phyloP scores from a whole-genome alignment of 1,140 invertebrate genomes.

The Psix sp. region DNA sequence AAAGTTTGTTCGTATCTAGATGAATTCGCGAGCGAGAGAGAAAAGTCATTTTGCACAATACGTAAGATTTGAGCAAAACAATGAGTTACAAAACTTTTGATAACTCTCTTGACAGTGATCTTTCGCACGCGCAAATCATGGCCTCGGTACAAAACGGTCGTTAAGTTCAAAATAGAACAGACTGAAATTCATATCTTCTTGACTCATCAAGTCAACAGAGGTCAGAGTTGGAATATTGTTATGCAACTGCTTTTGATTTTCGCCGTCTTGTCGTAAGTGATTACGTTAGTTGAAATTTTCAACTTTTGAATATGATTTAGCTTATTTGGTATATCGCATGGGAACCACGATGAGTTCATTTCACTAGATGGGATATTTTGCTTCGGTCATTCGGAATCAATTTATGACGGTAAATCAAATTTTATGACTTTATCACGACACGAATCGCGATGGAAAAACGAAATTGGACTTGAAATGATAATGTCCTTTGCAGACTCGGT shows the following conservation, averaged over 20 bases:
- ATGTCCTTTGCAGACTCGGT: conserved; percentile 24
- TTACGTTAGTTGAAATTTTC: no score
- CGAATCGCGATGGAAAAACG: conserved; percentile 13
- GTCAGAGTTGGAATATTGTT: no score
- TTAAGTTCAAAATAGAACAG: no score
- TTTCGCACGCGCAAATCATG: no score
- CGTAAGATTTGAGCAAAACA: conserved; percentile 27
- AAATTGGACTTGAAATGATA: conserved; percentile 57
- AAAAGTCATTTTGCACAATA: conserved; percentile 42
- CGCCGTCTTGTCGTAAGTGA: no score
- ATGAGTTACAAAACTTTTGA: conserved; percentile 31
- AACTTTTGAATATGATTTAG: no score
- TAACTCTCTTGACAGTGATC: no score
- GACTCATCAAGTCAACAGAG: no score
- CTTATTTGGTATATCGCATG: no score
- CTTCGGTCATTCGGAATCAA: conserved; percentile 20
- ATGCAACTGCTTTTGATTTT: no score
- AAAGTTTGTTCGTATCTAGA: conserved; percentile 52
- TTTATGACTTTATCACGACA: conserved; percentile 51
- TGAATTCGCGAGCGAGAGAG: conserved; percentile 36
- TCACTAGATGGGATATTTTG: not conserved
- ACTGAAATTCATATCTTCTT: no score
- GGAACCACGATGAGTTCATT: not conserved
- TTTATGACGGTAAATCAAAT: conserved; percentile 38
- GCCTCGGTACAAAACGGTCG: no score